phyloP scores from a whole-genome alignment of 92 coral and sea anemone genomes.

The Actinostola sp. region DNA sequence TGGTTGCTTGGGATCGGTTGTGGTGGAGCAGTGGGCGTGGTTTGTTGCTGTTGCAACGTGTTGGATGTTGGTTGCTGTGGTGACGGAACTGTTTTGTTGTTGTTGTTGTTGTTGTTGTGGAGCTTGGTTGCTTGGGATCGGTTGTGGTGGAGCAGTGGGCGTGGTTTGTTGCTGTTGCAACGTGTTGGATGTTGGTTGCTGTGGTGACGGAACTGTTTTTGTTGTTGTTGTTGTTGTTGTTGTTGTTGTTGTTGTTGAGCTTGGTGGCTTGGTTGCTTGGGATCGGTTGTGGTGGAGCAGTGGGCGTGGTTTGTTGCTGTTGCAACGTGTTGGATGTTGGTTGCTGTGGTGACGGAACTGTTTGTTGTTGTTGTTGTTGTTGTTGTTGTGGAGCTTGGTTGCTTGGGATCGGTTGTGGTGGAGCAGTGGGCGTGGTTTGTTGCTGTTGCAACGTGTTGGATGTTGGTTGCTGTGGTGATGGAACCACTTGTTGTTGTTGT shows the following conservation, averaged over 20 bases:
- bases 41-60: neutral
- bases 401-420: neutral
- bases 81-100: neutral
- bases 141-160: neutral
- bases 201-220: constrained; percentile 7
- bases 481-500: neutral
- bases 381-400: neutral
- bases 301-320: constrained; percentile 1
- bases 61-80: constrained; percentile 1
- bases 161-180: neutral
- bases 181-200: neutral
- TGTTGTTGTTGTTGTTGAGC: neutral
- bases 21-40: neutral
- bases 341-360: neutral
- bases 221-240: neutral
- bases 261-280: neutral
- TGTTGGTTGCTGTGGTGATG: constrained; percentile 11
- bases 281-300: neutral
- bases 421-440: neutral
- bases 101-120: constrained; percentile 12
- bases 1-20: neutral
- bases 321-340: neutral
- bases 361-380: neutral
- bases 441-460: neutral
- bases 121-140: neutral